Conservation (phyloP, 2,113 vertebrate species). For the Aphelocoma coerulescens region DNA sequence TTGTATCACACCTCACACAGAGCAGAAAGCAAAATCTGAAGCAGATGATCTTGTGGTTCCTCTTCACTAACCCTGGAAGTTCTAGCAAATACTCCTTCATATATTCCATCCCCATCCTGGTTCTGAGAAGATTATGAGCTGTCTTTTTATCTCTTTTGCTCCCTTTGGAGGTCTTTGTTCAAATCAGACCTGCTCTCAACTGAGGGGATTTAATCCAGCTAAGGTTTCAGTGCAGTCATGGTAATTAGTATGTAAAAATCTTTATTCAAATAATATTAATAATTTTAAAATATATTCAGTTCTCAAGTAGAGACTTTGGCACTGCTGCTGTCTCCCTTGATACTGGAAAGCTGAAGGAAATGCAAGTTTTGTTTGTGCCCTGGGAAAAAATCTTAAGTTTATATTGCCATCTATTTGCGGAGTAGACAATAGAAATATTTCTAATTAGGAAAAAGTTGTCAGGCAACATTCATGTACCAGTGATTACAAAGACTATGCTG, state of each 20-base stretch:
- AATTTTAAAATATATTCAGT: neutral
- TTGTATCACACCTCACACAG: neutral
- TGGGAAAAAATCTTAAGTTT: neutral
- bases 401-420: neutral
- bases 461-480: rapidly evolving
- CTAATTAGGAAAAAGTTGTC: neutral
- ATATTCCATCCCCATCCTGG: neutral
- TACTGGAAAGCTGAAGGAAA: neutral
- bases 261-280: neutral
- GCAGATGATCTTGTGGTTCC: neutral
- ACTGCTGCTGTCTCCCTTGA: neutral
- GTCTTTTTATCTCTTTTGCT: neutral
- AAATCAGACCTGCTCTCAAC: neutral
- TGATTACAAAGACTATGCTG: neutral
- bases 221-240: neutral
- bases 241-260: neutral
- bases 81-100: neutral
- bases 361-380: neutral
- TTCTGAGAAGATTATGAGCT: neutral
- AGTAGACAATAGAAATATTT: neutral
- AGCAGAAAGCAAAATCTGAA: neutral
- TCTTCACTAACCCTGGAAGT: neutral
- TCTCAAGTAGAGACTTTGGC: neutral
- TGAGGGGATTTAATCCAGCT: neutral
- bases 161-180: neutral